Base-by-base conservation (phyloP, 2,888 invertebrate genomes). In the Bugulina stolonifera region DNA sequence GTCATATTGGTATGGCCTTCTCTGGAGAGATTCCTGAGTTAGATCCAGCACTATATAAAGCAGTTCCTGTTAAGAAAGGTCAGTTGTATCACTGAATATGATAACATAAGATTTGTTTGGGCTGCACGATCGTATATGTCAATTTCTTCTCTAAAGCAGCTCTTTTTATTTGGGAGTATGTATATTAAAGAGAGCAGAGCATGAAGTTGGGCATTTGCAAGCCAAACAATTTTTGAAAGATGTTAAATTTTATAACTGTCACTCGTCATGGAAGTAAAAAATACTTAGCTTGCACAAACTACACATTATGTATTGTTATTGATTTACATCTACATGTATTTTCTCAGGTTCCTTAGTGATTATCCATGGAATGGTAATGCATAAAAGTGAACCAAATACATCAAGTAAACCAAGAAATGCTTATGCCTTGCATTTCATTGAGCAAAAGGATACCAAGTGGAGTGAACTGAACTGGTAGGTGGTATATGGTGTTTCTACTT, bases 371-470 rank as follows among this genome's bases (percentile, higher is more conserved):
- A 89, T 92, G 81, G 93, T 96, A 0, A 91, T 97, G 0, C 98
- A 99, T 84, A 92, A 91, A 81, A 97, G 96, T 80, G 91, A 91
- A 71, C 87, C 88, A 10, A 99, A 99, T 84, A 90, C 87, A 74
- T 95, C 95, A 0, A 82, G 88, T 1, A 88, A 89, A 75, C 91
- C 93, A n/a, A 89, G 98, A 43, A 93, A 94, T 79, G 94, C 93
- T 0, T 99, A 98, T 85, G 95, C 96, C 3, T 96, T 97, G 85
- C 98, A 99, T 83, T 89, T 95, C 0, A 88, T 93, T 73, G 98
- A 99, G 83, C 86, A 89, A 25, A 86, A 90, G 73, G 73, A 76
- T 1, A 90, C 91, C 35, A 86, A 87, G 72, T 98, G 91, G 85
- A 89, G 92, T 0, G 83, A 88, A 57, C 88, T 91, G 5, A 97